A percentile compares a stretch with the other conserved stretches of the same genome.
phyloP scores from a whole-genome alignment of 37 sponge, comb jelly and placozoan genomes.

The Dysidea cf. avara region DNA sequence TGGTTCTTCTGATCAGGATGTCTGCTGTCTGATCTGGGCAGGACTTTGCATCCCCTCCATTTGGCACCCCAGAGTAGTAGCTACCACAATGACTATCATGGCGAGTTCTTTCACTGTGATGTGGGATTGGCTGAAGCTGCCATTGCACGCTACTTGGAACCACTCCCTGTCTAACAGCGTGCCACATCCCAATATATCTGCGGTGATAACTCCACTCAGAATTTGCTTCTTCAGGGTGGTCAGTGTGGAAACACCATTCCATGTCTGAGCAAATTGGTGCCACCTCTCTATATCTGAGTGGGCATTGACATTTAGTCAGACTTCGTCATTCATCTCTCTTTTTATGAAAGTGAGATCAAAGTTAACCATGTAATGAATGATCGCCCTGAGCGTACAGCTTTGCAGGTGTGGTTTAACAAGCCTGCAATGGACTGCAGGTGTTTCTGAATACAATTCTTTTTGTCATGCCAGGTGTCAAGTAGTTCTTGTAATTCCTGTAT shows the following conservation, averaged over 20 bases:
- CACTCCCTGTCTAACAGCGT: constrained; percentile 13
- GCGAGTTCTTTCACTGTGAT: constrained; percentile 61
- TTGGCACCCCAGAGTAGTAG: constrained; percentile 40
- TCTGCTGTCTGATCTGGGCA: constrained; percentile 33
- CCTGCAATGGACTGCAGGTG: no score
- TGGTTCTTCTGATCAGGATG: constrained; percentile 12
- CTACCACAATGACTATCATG: constrained; percentile 38
- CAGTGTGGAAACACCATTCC: constrained; percentile 23
- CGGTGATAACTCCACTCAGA: background rate
- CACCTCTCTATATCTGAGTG: constrained; percentile 13
- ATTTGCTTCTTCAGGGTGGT: background rate
- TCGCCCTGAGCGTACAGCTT: constrained; percentile 11
- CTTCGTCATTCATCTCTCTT: no score
- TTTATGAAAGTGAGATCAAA: background rate
- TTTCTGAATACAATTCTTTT: no score
- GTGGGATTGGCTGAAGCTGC: background rate
- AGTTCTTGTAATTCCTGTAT: no score
- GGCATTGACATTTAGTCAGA: constrained; percentile 5
- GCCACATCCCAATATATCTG: constrained; percentile 55
- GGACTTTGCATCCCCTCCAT: constrained; percentile 35
- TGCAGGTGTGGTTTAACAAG: background rate
- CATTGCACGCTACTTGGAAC: constrained; percentile 36
- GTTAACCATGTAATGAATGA: background rate
- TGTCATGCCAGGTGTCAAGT: no score
- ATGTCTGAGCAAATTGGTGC: background rate